Conservation (phyloP, 2,113 vertebrate species). For the Ahaetulla prasina region DNA sequence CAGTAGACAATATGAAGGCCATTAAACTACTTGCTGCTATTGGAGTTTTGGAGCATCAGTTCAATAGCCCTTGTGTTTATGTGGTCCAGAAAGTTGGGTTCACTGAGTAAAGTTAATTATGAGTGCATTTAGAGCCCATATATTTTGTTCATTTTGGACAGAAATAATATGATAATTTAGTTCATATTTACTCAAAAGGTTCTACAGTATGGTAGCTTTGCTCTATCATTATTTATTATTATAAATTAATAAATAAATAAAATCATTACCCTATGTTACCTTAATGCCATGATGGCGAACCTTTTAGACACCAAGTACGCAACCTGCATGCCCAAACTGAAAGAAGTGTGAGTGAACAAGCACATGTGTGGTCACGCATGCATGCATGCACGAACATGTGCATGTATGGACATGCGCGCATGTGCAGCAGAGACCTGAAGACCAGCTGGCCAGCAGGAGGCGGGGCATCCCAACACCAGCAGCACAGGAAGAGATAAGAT, state of each 20-base stretch:
- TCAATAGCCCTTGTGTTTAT: not conserved
- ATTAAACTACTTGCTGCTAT: not conserved
- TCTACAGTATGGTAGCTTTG: not conserved
- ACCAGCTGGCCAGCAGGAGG: too few species aligned
- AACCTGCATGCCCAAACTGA: too few species aligned
- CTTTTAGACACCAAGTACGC: too few species aligned
- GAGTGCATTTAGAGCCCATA: not conserved
- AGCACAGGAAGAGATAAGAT: too few species aligned
- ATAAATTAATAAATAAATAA: not conserved
- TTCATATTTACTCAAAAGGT: not conserved
- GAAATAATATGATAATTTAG: not conserved
- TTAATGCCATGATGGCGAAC: too few species aligned
- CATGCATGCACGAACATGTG: too few species aligned
- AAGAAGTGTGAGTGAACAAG: too few species aligned
- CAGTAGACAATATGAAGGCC: not conserved
- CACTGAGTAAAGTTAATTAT: not conserved
- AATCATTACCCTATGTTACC: too few species aligned
- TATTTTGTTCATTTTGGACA: not conserved
- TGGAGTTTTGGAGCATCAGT: not conserved
- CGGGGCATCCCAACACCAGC: too few species aligned
- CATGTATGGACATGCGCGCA: too few species aligned
- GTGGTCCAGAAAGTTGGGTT: not conserved
- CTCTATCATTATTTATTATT: not conserved
- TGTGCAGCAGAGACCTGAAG: too few species aligned
- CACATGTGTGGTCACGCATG: too few species aligned